Conservation (phyloP, 2,113 vertebrate genomes). For the Amphiprion percula region DNA sequence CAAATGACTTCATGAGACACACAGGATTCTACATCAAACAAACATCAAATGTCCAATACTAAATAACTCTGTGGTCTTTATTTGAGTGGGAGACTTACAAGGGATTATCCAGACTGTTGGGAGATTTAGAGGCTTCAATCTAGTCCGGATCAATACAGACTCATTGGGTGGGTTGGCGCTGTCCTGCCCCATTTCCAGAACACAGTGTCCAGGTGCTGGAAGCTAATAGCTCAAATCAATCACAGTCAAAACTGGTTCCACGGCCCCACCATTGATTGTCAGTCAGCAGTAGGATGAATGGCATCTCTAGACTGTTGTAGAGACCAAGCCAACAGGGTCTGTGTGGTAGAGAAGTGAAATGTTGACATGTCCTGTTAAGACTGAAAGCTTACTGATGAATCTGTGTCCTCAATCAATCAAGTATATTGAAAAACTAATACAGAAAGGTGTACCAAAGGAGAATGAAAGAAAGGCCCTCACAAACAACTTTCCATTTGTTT, state of each 20-base stretch:
- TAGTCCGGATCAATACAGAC: conserved; percentile 51
- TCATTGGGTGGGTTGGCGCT: conserved; percentile 32
- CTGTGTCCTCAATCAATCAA: too few relatives aligned
- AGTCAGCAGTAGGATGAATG: conserved; percentile 65
- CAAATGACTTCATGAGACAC: not conserved
- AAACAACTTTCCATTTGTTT: not conserved
- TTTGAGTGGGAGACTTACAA: conserved; percentile 1
- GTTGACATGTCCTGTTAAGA: conserved; percentile 11
- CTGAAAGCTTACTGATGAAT: not conserved
- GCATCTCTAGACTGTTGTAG: conserved; percentile 39
- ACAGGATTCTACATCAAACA: not conserved
- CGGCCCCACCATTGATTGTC: conserved; percentile 65
- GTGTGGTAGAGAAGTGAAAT: conserved; percentile 23
- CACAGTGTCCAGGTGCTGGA: conserved; percentile 58
- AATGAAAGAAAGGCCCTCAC: not conserved
- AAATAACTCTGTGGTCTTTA: not conserved
- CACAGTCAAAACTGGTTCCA: conserved; percentile 63
- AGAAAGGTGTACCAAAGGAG: not conserved
- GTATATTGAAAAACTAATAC: not conserved
- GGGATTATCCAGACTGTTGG: conserved; percentile 19
- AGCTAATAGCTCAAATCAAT: conserved; percentile 74
- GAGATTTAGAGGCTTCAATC: conserved; percentile 60
- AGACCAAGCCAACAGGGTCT: conserved; percentile 36
- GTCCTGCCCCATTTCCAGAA: conserved; percentile 59
- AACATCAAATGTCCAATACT: not conserved